Percentiles rank a stretch among this genome's conserved stretches.
Evolutionary conservation across 2,888 invertebrate genomes (phyloP).

Genomic region (Ophion ventricosus): DNA sequence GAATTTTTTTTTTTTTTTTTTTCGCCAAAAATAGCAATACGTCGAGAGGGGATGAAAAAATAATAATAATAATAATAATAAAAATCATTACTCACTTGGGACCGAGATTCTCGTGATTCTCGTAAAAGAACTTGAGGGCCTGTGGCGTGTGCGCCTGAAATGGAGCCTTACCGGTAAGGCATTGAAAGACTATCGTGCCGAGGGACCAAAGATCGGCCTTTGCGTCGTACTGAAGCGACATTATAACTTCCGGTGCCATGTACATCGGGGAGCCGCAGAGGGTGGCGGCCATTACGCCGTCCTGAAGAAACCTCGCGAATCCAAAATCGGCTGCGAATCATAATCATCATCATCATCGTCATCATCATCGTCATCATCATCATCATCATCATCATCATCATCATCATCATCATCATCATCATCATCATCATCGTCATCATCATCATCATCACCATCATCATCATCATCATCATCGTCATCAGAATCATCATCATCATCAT

Average conservation of each 20-base stretch:
- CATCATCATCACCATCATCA: conserved; percentile 39
- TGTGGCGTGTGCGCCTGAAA: conserved; percentile 99
- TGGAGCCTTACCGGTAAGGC: conserved; percentile 99
- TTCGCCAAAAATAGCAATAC: not conserved
- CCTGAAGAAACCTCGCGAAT: conserved; percentile 98
- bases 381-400: too few relatives aligned
- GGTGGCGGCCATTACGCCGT: conserved; percentile 99
- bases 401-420: too few relatives aligned
- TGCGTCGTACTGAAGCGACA: conserved; percentile 99
- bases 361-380: too few relatives aligned
- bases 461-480: conserved; percentile 7
- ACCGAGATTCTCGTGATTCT: conserved; percentile 95
- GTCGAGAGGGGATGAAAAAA: not conserved
- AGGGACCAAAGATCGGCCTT: conserved; percentile 99
- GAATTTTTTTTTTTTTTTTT: not conserved
- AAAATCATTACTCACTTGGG: conserved; percentile 93
- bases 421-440: too few relatives aligned
- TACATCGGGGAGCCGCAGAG: conserved; percentile 99
- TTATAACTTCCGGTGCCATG: conserved; percentile 99
- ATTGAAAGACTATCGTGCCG: conserved; percentile 99
- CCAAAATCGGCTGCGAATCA: conserved; percentile 95
- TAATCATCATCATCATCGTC: conserved; percentile 16
- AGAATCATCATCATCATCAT: conserved; percentile 16
- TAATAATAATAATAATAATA: too few relatives aligned
- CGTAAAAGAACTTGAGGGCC: conserved; percentile 98